Evolutionary conservation across 2,113 vertebrate species (phyloP), one percentile per base, ranked within the genome.

Genomic region (Eptatretus burgeri): DNA sequence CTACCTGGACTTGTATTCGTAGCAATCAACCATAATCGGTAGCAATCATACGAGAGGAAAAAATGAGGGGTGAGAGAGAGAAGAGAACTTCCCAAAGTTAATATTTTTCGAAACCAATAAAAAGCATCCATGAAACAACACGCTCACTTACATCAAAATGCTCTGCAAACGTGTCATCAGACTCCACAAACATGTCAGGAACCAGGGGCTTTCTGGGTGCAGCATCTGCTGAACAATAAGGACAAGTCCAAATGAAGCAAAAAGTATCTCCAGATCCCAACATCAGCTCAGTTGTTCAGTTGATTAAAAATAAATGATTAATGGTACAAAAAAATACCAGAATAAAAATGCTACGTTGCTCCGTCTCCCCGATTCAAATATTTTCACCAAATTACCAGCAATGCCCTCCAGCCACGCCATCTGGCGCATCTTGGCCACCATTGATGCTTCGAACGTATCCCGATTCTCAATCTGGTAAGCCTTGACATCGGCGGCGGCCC

Each of bases 151-250:
- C 89, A 70, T 96, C 89, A 78, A 96, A 94, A 75, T 81, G 81
- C 0, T 85, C 89, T 70, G 83, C 84, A 65, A 98, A 98, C 89
- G 95, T 93, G 71, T 93, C 89, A 69, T 98, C 91, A 14, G 91
- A 98, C 74, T 98, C 91, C 14, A 81, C 94, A 73, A 98, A 98
- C 91, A 98, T 98, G 69, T 98, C 89, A 1, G 91, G 91, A 67
- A 85, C 91, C 13, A 83, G 78, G 5, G 88, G 76, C 71, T 93
- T 94, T 76, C 93, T 96, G 68, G 83, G 77, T 72, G 82, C 78
- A 67, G 80, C 77, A 74, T 82, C 91, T 98, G 71, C 8, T 62
- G 13, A 66, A 65, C 67, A 53, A 17, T 63, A 71, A 64, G 51
- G 17, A 53, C 41, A 62, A 62, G 18, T 51, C 41, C 17, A 56